Percentiles rank a stretch among this genome's conserved stretches.
These are phyloP conservation scores for Drosophila grimshawi DNA, from an alignment of 1,140 invertebrate species.

Conservation along the genomic window DNA sequence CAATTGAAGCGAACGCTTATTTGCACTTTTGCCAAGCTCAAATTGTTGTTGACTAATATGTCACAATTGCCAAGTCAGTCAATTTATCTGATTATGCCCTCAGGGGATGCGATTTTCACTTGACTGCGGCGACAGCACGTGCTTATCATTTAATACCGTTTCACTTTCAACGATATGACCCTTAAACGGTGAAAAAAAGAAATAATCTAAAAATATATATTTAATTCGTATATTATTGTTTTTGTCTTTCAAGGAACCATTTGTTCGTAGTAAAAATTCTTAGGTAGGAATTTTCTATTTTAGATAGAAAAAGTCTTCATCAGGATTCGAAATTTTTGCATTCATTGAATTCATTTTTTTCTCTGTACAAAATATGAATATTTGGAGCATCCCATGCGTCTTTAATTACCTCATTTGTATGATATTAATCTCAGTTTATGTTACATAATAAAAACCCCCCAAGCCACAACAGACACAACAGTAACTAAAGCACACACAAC, in stretches of 20 bases:
- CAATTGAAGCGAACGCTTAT: conserved; percentile 81
- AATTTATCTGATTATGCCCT: conserved; percentile 25
- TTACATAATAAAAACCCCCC: conserved; percentile 65
- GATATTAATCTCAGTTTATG: conserved; percentile 63
- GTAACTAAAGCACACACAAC: conserved; percentile 24
- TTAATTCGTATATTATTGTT: too few relatives aligned
- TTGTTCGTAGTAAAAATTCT: too few relatives aligned
- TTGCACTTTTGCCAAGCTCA: conserved; percentile 83
- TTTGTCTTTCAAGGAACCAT: too few relatives aligned
- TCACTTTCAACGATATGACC: conserved; percentile 28
- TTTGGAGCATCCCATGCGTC: not conserved
- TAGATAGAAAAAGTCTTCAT: too few relatives aligned
- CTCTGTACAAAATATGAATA: not conserved
- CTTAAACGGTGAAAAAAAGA: not conserved
- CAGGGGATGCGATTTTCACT: conserved; percentile 55
- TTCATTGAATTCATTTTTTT: not conserved
- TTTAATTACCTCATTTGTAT: conserved; percentile 52
- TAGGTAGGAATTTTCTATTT: too few relatives aligned
- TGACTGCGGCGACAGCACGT: conserved; percentile 53
- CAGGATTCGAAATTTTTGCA: too few relatives aligned
- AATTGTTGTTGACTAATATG: conserved; percentile 84
- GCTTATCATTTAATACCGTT: conserved; percentile 53
- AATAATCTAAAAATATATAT: too few relatives aligned
- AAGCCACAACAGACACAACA: conserved; percentile 11
- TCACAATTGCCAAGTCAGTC: conserved; percentile 81